Evolutionary conservation across 2,113 vertebrate genomes (phyloP).

Genomic region (Oryzias woworae): DNA sequence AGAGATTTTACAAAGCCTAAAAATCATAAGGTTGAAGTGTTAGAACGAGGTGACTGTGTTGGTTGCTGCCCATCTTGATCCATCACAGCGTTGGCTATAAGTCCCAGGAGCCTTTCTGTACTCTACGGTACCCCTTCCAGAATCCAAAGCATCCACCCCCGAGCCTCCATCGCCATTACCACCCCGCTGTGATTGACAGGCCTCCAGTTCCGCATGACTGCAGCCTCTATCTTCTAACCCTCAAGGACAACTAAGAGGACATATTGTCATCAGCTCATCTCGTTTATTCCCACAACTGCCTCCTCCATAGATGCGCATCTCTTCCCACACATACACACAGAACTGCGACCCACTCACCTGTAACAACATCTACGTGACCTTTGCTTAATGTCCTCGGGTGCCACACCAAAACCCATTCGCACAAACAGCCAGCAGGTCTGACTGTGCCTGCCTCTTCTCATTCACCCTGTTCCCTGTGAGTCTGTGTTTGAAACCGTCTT

Average conservation of each 20-base stretch:
- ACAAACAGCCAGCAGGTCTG: slow-evolving; percentile 66
- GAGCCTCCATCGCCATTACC: slow-evolving; percentile 24
- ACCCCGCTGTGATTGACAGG: slow-evolving; percentile 74
- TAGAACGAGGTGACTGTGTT: slow-evolving; percentile 39
- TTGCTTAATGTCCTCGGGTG: slow-evolving; percentile 65
- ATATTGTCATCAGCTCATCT: slow-evolving; percentile 73
- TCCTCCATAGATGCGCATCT: slow-evolving; percentile 44
- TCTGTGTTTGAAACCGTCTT: slow-evolving; percentile 48
- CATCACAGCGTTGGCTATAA: slow-evolving; percentile 58
- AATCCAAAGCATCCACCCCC: slow-evolving; percentile 1
- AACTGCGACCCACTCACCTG: slow-evolving; percentile 65
- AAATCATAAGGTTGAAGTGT: slow-evolving; percentile 56
- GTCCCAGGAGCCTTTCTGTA: slow-evolving; percentile 53
- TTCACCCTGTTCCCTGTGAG: slow-evolving; percentile 51
- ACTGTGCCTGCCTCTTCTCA: slow-evolving; percentile 61
- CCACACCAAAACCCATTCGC: slow-evolving; percentile 47
- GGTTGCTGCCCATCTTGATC: slow-evolving; percentile 60
- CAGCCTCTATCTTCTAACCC: slow-evolving; percentile 64
- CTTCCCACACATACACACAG: slow-evolving; percentile 1
- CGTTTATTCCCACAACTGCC: slow-evolving; percentile 44
- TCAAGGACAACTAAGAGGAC: slow-evolving; percentile 73
- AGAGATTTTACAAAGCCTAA: slow-evolving; percentile 33
- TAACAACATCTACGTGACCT: slow-evolving; percentile 70
- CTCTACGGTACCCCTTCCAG: slow-evolving; percentile 10
- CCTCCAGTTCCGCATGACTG: slow-evolving; percentile 73